Evolutionary conservation across 2,888 invertebrate genomes (phyloP), one percentile per base, ranked within the genome.

Genomic region (Hydraecia micacea): DNA sequence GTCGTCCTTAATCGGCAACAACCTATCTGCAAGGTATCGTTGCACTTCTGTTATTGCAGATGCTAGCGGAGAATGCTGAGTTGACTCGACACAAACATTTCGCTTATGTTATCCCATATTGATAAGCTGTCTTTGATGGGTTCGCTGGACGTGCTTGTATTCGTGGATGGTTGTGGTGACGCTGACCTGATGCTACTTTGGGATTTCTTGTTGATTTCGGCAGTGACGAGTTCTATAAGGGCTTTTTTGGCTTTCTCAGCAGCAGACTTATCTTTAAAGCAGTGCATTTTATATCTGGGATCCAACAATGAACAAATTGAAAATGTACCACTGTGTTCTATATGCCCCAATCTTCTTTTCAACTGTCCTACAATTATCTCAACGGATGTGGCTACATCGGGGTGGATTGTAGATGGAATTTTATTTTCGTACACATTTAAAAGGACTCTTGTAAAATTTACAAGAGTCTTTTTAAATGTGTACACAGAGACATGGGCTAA

Each of bases 221-320:
- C 67, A 67, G 76, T 80, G 55, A 75, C 80, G 36, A 80, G 73
- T 80, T 77, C 65, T 55, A 76, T 69, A 3, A 80, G 66, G 60
- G 66, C 28, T 75, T 80, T 80, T 76, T 80, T 80, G 71, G 69
- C 75, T 83, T 72, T 83, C 81, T 76, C 83, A 69, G 15, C 75
- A 58, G 84, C 84, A 65, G 75, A 75, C 46, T 76, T 63, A 9
- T 84, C 75, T 74, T 60, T 71, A 6, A 87, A 86, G 18, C 69
- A 77, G 77, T 75, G 72, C 55, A 69, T 66, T 77, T 83, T 85
- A 3, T 83, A 86, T 67, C 85, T 68, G 39, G 86, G 82, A 73
- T 86, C 86, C 55, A 86, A 76, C 65, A 84, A 75, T 52, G 82
- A 86, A 13, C 83, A 86, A 42, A 86, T 66, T 65, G 86, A 73